Base-by-base conservation (phyloP, 2,888 invertebrate genomes). In the Unio pictorum region DNA sequence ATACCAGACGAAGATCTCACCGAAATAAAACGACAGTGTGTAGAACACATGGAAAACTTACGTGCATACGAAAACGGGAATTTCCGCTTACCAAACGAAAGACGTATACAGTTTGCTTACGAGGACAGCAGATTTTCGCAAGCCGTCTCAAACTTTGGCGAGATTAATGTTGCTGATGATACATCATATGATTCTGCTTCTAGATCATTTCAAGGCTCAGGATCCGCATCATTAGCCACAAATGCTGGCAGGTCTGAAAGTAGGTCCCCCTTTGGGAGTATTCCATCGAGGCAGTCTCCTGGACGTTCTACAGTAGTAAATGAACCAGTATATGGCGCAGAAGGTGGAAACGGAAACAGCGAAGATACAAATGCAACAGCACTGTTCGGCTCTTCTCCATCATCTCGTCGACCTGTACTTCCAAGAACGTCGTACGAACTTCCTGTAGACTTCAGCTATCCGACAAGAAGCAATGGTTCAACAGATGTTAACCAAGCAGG, bases 61-160 rank as follows among this genome's bases (percentile, higher is more conserved):
- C 73, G 81, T 66, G 80, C 84, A 68, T 80, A 87, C 78, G 85
- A 85, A 30, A 85, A 85, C 76, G 94, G 96, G 59, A 95, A 96
- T 55, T 96, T 97, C 94, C 96, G 97, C 84, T 96, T n/a, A n/a
- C n/a, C n/a, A n/a, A n/a, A n/a, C n/a, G n/a, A n/a, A n/a, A n/a
- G n/a, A n/a, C n/a, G n/a, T n/a, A n/a, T n/a, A n/a, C n/a, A n/a
- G n/a, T n/a, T 86, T 59, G 68, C 82, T 18, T 79, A 82, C 61
- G 86, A 87, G 61, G 86, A 86, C 55, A 84, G 85, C 62, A 76
- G 83, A 61, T 72, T 87, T 26, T 79, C 83, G 58, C 76, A 82
- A 55, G 78, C 78, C 7, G 87, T 87, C 61, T 75, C 79, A 23
- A 85, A 84, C 71, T 85, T 86, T 72, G 86, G 87, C 15, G 81